These are phyloP conservation scores for Calidris pygmaea DNA, from an alignment of 2,113 vertebrate species.

Conservation along the genomic window DNA sequence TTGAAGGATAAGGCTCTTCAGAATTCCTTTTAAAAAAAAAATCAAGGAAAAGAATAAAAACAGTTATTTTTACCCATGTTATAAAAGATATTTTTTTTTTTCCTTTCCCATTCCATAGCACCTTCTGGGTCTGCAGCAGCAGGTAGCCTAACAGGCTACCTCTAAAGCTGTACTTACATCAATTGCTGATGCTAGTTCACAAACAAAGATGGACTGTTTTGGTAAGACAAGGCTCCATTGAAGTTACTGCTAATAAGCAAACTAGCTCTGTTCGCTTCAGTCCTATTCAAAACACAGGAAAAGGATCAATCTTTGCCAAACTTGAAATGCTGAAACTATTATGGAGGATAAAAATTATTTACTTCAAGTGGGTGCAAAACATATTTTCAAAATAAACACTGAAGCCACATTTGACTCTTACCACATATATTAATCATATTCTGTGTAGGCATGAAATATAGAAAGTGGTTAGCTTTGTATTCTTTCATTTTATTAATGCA, in stretches of 20 bases:
- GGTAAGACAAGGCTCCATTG: constrained; percentile 59
- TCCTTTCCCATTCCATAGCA: not conserved
- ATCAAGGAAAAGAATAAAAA: not conserved
- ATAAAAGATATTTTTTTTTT: not conserved
- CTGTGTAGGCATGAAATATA: not conserved
- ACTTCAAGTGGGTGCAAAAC: constrained; percentile 25
- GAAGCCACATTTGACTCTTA: constrained; percentile 12
- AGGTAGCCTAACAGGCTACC: constrained; percentile 39
- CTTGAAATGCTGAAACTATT: constrained; percentile 42
- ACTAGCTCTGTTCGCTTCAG: constrained; percentile 35
- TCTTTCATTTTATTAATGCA: not conserved
- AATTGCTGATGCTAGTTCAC: not conserved
- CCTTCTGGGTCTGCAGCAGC: constrained; percentile 17
- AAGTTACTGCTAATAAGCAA: constrained; percentile 53
- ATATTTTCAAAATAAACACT: constrained; percentile 44
- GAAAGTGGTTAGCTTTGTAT: not conserved
- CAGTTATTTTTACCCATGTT: not conserved
- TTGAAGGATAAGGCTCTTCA: not conserved
- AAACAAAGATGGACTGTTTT: constrained; percentile 68
- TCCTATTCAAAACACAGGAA: constrained; percentile 33
- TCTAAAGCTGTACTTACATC: constrained; percentile 18
- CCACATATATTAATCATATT: constrained; percentile 19
- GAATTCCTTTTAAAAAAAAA: not conserved
- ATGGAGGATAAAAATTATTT: constrained; percentile 28
- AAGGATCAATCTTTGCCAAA: constrained; percentile 39